Conservation (phyloP, 2,888 invertebrate species). For the Chymomyza amoena region DNA sequence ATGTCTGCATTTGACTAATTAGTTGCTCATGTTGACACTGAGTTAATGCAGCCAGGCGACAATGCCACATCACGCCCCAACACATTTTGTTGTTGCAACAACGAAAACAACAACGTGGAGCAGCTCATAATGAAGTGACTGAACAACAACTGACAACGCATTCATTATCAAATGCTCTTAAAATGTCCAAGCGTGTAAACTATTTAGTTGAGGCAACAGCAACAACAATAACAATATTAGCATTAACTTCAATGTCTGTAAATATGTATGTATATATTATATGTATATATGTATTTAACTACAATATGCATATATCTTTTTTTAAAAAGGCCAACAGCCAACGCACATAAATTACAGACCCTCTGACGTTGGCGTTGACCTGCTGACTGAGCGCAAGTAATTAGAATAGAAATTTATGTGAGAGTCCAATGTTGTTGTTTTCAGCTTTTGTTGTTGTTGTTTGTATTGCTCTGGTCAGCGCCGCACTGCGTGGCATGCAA, state of each 20-base stretch:
- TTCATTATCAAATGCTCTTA: background rate
- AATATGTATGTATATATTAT: conserved; percentile 1
- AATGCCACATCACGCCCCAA: background rate
- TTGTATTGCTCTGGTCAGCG: conserved; percentile 5
- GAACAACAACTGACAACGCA: background rate
- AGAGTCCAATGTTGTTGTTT: conserved; percentile 23
- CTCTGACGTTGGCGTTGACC: conserved; percentile 37
- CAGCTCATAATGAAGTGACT: background rate
- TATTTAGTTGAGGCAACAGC: background rate
- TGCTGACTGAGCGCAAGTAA: conserved; percentile 56
- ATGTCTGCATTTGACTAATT: background rate
- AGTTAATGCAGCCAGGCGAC: background rate
- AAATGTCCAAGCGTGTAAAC: background rate
- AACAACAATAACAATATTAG: background rate
- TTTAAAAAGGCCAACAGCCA: conserved; percentile 3
- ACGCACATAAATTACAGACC: conserved; percentile 50
- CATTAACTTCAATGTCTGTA: background rate
- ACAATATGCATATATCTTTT: conserved; percentile 20
- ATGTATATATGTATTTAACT: conserved; percentile 2
- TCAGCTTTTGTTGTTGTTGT: conserved; percentile 24
- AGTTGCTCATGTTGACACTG: background rate
- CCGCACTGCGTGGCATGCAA: conserved; percentile 20
- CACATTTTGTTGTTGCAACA: background rate
- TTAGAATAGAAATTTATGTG: conserved; percentile 65
- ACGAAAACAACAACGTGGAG: background rate